Evolutionary conservation across 2,113 vertebrate genomes (phyloP).

Genomic region (Bos indicus): DNA sequence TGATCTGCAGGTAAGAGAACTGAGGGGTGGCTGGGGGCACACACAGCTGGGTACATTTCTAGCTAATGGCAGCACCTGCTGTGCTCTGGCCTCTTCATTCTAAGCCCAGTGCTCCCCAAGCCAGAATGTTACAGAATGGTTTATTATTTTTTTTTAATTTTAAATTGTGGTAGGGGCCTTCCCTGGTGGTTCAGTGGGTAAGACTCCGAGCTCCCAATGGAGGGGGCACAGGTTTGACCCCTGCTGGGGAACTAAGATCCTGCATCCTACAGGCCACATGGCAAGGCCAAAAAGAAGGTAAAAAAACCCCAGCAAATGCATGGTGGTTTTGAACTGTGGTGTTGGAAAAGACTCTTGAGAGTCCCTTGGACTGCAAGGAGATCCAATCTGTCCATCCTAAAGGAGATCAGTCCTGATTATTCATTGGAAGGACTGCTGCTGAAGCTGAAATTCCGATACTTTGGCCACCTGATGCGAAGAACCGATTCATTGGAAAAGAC

Average conservation of each 20-base stretch:
- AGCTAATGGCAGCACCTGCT: not conserved
- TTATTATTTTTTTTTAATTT: not conserved
- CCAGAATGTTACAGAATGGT: not conserved
- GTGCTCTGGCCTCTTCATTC: not conserved
- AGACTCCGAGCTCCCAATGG: accelerated
- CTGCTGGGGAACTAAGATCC: not conserved
- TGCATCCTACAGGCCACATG: not conserved
- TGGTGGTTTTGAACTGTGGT: not conserved
- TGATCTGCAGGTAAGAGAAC: not conserved
- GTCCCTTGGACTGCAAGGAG: not conserved
- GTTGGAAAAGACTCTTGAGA: not conserved
- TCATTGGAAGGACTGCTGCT: not conserved
- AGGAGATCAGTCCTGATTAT: not conserved
- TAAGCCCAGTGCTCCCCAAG: not conserved
- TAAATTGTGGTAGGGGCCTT: not conserved
- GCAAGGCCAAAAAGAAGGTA: accelerated
- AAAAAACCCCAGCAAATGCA: not conserved
- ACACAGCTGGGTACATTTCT: not conserved
- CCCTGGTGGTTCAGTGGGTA: not conserved
- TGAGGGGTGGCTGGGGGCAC: not conserved
- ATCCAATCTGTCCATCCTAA: not conserved
- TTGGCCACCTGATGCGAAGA: not conserved
- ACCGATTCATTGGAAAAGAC: not conserved
- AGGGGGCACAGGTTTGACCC: not conserved
- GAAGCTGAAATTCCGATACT: not conserved